Evolutionary conservation across 2,888 invertebrate genomes (phyloP), one percentile per base, ranked within the genome.

Genomic region (Apotomis betuletana): DNA sequence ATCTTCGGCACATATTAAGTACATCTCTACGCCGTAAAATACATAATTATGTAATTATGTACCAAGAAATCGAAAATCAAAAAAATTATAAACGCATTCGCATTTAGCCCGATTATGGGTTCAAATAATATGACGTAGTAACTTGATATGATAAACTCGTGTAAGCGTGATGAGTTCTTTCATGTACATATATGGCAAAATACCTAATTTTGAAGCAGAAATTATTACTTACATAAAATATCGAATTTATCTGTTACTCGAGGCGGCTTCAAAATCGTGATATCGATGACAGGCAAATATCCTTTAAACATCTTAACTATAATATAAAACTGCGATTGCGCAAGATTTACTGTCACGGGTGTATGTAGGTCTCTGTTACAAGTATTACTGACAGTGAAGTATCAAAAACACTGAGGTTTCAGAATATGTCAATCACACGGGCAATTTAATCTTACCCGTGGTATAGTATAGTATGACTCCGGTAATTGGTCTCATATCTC

Each of bases 391-490:
- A 68, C 68, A 72, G 52, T 62, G 58, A 68, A 63, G 63, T 72
- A 68, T 63, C 67, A 44, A 72, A 62, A 67, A 61, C 57, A 36
- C 57, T 68, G 63, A 68, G 67, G 63, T 72, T 68, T 59, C 72
- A 63, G 63, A 54, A 72, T 54, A 61, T 67, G 63, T 63, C 72
- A 72, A 72, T 72, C 72, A 68, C 5, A 63, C 46, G 58, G 63
- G 68, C 62, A 63, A 72, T 72, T 72, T 68, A 68, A 72, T 72
- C 62, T 67, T 15, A 61, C 68, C 15, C 67, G 58, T 15, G 62
- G 58, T 68, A 54, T 68, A 58, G 49, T 69, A 58, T 63, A 58
- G 49, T 69, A 58, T 63, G 38, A 68, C 58, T 59, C 61, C 38
- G 51, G 51, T 60, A 61, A 71, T 71, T 60, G 49, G 67, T 13